Evolutionary conservation across 2,113 vertebrate species (phyloP), one percentile per base, ranked within the genome.

Genomic region (Hypocryptadius cinnamomeus): DNA sequence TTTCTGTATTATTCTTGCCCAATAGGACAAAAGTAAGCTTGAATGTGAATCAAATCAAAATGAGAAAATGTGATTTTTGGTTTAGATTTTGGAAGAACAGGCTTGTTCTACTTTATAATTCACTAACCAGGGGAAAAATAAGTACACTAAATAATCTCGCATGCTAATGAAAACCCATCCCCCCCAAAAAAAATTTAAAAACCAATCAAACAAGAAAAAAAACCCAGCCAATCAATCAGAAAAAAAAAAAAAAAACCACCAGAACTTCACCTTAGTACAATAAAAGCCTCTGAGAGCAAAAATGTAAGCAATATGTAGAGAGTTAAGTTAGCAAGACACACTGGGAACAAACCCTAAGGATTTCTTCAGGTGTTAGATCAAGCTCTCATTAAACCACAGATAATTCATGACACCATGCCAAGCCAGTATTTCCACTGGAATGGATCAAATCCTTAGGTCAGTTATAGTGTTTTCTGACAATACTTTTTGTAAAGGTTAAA

Each of bases 181-280:
- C 20, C 5, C 11, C 13, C 40, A 30, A 42, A 45, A 10, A 15
- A 20, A 27, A 24, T 1, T n/a, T 3, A 33, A 40, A n/a, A 28
- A 40, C 8, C 6, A 48, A 24, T 7, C 22, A 47, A 42, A 13
- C 8, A n/a, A n/a, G 9, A 73, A 30, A 22, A 12, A 28, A 54
- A 11, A 3, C 15, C 7, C 10, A 50, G 40, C 3, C 31, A 51
- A 18, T 6, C 6, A 37, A 37, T 5, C 6, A n/a, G n/a, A n/a
- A n/a, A n/a, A n/a, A n/a, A n/a, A n/a, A n/a, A n/a, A 33, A 57
- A 33, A 54, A 33, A 28, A 2, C 2, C 1, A n/a, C 20, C 8
- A 15, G 18, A 64, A 31, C 16, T 44, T 50, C 5, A 54, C 16
- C 25, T 60, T 60, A 53, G 65, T 56, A 54, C 5, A 63, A 6